Base-by-base conservation (phyloP, 2,888 invertebrate species). In the Erpobdella octoculata region DNA sequence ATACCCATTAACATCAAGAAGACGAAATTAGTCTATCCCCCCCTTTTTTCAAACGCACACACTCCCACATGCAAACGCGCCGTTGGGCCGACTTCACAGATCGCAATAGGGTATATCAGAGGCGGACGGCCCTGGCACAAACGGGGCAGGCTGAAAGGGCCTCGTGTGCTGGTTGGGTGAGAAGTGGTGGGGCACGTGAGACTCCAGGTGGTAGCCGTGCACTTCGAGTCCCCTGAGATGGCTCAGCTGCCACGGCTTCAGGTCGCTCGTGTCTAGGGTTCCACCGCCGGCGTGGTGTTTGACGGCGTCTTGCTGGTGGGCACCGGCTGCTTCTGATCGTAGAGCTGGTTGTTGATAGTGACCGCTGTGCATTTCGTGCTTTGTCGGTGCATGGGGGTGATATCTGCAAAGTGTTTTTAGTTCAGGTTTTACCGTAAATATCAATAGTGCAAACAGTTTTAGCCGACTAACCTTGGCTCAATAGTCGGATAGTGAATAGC, bases 191-290 rank as follows among this genome's bases (percentile, higher is more conserved):
- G 46, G 37, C 25, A 33, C 28, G 37, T 67, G 37, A 12, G 37
- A 31, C 31, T 25, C 48, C 6, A 73, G 31, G 59, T 65, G 38
- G 41, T 70, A 70, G 41, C 75, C 75, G 12, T 68, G 59, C 0
- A 72, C 75, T 37, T 75, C 75, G 53, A 75, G 66, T 18, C 72
- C 64, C 5, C 75, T 64, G 8, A 70, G 58, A 18, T 71, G 73
- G 35, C 74, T 74, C 67, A 74, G 33, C 48, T 75, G 75, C 75
- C 75, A 75, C 2, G 74, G 69, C 35, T 74, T 74, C 41, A 74
- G 6, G 12, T 72, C 70, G 15, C 36, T 61, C 12, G 73, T 36
- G 58, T 71, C 67, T 21, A 71, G 31, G 25, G n/a, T 37, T 5
- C 71, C 71, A 21, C 53, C 70, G 25, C 33, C 15, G 21, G 62